Evolutionary conservation across 2,797 vertebrate genomes (phyloP).

Genomic region (Falco novaeseelandiae): DNA sequence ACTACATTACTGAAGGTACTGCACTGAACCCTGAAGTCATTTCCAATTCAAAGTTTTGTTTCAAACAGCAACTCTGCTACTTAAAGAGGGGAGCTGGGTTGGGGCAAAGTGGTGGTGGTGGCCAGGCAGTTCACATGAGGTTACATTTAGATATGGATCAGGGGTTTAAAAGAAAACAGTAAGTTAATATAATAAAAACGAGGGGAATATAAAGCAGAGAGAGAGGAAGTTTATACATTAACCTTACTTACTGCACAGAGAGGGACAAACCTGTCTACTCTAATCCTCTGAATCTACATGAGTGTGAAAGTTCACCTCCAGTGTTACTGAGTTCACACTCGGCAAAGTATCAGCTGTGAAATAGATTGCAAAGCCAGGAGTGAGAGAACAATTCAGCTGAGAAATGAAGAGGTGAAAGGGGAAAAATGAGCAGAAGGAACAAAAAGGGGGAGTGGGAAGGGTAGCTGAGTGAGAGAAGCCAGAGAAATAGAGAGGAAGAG

Average conservation of each 20-base stretch:
- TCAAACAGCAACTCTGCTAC: neutral
- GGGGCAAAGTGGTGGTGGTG: neutral
- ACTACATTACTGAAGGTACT: neutral
- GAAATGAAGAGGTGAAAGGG: conserved; percentile 15
- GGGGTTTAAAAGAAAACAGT: conserved; percentile 6
- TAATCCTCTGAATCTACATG: neutral
- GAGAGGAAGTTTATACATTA: conserved; percentile 13
- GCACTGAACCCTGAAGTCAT: neutral
- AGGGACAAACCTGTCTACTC: neutral
- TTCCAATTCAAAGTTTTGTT: neutral
- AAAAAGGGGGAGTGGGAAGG: neutral
- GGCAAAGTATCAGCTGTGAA: conserved; percentile 18
- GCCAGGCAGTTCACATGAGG: conserved; percentile 10
- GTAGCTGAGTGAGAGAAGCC: neutral
- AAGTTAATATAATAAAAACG: conserved; percentile 11
- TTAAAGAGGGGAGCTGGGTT: neutral
- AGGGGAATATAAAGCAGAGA: conserved; percentile 5
- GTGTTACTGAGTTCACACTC: neutral
- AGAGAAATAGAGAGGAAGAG: conserved; percentile 23
- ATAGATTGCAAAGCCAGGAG: conserved; percentile 15
- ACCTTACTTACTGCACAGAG: neutral
- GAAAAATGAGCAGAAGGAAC: conserved; percentile 12
- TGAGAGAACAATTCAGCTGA: neutral
- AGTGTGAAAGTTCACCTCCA: conserved; percentile 28
- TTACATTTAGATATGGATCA: conserved; percentile 35